Conservation (phyloP, 1,140 invertebrate species). For the Drosophila parabipectinata region DNA sequence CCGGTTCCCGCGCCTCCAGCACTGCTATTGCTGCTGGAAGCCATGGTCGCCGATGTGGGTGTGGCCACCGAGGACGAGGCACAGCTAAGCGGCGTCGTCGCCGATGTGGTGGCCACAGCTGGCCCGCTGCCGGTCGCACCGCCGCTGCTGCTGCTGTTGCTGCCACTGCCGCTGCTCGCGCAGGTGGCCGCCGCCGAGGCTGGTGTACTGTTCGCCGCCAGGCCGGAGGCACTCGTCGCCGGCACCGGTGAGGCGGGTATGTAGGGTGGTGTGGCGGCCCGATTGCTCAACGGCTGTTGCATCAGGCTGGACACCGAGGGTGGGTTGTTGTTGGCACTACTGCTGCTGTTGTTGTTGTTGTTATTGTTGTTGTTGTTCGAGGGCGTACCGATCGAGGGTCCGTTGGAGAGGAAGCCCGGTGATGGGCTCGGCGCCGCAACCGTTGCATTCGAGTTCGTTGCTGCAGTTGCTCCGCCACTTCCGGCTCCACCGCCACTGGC, state of each 20-base stretch:
- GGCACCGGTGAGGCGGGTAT: constrained; percentile 70
- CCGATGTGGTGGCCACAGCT: constrained; percentile 28
- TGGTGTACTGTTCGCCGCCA: constrained; percentile 58
- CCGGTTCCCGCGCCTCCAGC: neutral
- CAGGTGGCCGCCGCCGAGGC: constrained; percentile 53
- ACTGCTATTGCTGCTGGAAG: constrained; percentile 31
- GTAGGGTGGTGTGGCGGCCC: constrained; percentile 66
- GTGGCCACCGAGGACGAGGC: constrained; percentile 58
- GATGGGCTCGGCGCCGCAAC: constrained; percentile 85
- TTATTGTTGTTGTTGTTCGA: constrained; percentile 37
- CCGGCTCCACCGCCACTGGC: constrained; percentile 16
- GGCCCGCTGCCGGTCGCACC: constrained; percentile 9
- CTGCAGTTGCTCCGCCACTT: neutral
- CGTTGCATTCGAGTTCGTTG: constrained; percentile 58
- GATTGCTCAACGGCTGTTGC: constrained; percentile 77
- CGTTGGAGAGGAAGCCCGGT: constrained; percentile 83
- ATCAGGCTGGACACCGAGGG: constrained; percentile 84
- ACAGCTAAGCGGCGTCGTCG: constrained; percentile 61
- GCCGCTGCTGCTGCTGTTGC: constrained; percentile 22
- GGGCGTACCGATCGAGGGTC: constrained; percentile 84
- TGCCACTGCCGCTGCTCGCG: constrained; percentile 26
- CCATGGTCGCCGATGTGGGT: constrained; percentile 64
- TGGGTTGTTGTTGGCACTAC: constrained; percentile 80
- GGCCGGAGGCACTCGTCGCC: constrained; percentile 55
- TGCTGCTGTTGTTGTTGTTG: constrained; percentile 27